phyloP scores from a whole-genome alignment of 2,113 vertebrate genomes.

The Siniperca knerii region DNA sequence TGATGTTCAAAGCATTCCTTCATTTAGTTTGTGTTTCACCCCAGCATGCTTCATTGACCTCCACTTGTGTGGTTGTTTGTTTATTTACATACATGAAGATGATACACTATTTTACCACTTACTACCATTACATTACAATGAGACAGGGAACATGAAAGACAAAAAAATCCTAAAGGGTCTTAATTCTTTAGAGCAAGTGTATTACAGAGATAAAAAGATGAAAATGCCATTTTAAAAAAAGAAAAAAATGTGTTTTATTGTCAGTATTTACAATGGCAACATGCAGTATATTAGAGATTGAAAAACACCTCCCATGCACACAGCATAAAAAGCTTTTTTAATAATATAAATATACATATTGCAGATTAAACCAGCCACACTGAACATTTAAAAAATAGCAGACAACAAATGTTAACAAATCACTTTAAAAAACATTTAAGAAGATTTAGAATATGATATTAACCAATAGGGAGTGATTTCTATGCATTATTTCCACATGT shows the following conservation, averaged over 20 bases:
- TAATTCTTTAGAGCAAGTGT: background rate
- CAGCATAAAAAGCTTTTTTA: background rate
- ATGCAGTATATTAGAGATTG: no score
- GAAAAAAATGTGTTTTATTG: background rate
- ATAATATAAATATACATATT: background rate
- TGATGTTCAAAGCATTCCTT: background rate
- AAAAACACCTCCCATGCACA: background rate
- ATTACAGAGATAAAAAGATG: background rate
- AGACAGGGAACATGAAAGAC: background rate
- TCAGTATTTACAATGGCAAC: background rate
- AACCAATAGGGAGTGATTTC: background rate
- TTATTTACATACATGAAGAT: constrained; percentile 6
- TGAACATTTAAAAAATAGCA: background rate
- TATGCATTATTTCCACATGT: background rate
- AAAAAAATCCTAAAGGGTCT: background rate
- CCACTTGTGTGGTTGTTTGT: background rate
- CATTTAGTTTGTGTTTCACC: constrained; percentile 4
- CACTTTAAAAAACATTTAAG: background rate
- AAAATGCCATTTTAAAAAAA: background rate
- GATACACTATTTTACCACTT: background rate
- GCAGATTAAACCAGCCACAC: background rate
- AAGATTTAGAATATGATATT: background rate
- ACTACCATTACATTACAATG: background rate
- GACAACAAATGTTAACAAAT: background rate
- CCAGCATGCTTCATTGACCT: background rate